A percentile compares a stretch with the other conserved stretches of the same genome.
phyloP scores from a whole-genome alignment of 2,888 invertebrate genomes.

The Stenurella melanura region DNA sequence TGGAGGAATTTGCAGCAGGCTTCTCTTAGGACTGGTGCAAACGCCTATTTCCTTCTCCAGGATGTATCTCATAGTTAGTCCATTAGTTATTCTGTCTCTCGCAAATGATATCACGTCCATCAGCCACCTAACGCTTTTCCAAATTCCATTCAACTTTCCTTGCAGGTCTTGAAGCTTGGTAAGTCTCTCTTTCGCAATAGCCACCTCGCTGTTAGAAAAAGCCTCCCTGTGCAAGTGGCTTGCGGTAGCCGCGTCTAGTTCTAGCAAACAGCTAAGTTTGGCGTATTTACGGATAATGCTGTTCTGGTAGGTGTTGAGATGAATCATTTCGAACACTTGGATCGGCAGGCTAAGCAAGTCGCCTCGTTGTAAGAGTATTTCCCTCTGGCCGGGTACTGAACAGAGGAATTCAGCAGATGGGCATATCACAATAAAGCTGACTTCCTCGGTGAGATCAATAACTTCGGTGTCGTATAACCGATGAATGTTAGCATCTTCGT shows the following conservation, averaged over 20 bases:
- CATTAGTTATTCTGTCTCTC: constrained; percentile 81
- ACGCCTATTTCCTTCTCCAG: constrained; percentile 71
- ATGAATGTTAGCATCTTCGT: constrained; percentile 82
- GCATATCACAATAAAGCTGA: constrained; percentile 93
- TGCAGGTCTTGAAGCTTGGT: constrained; percentile 90
- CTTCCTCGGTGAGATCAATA: constrained; percentile 91
- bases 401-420: constrained; percentile 96
- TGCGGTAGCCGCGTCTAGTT: constrained; percentile 92
- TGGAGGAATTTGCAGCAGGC: constrained; percentile 81
- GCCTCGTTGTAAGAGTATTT: constrained; percentile 88
- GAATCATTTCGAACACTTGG: constrained; percentile 92
- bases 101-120: constrained; percentile 97
- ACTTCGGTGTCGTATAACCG: constrained; percentile 95
- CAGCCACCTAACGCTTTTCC: constrained; percentile 97
- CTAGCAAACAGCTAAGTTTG: constrained; percentile 93
- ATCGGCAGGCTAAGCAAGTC: constrained; percentile 93
- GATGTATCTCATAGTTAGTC: constrained; percentile 72
- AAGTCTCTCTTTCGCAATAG: constrained; percentile 89
- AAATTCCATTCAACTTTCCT: constrained; percentile 88
- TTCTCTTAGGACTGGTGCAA: constrained; percentile 73
- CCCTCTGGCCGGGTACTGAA: constrained; percentile 90
- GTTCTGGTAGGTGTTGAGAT: constrained; percentile 94
- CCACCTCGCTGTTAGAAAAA: constrained; percentile 91
- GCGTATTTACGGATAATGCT: constrained; percentile 94
- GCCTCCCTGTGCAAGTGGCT: constrained; percentile 96